Base-by-base conservation (phyloP, 1,140 invertebrate genomes). In the Elymnias hypermnestra region DNA sequence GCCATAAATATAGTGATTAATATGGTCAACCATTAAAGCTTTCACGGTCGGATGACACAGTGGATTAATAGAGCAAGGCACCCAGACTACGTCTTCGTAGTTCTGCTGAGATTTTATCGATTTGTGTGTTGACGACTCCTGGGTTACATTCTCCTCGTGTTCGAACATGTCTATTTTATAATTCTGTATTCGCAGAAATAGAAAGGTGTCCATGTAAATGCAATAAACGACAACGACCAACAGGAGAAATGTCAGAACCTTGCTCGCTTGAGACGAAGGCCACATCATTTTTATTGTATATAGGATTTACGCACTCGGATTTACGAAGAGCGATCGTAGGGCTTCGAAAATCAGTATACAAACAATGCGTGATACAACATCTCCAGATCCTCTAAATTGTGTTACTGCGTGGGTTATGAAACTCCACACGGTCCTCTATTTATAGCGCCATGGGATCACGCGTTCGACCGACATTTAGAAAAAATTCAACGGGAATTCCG, bases 1-100 rank as follows among this genome's bases (percentile, higher is more conserved):
- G n/a, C 90, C 90, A 44, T 94, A 90, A 7, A 94, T 73, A 60
- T 93, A 94, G 66, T 93, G 91, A 68, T 94, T 94, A 3, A 92
- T 89, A 53, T 93, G 91, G 63, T 94, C 92, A 14, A 94, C 72
- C 72, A 94, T 88, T 35, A 94, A 71, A 8, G 89, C 91, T 76
- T 94, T 94, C 0, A 93, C 91, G 0, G 92, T 93, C 1, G 94
- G 89, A 67, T 91, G 89, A 61, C 92, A 93, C 0, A 94, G 68
- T 0, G 93, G 93, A 65, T 93, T 91, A 17, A 92, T 87, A 43
- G 89, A 87, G 63, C 92, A 94, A 2, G 89, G 87, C 18, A 93
- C 63, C 87, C 89, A 91, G 1, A 88, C 88, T 7, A 87, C 76
- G 28, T 88, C 83, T 36, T 89, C 87, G 53, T 91, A 91, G 52